A percentile compares a stretch with the other conserved stretches of the same genome.
Evolutionary conservation across 2,888 invertebrate genomes (phyloP).

Genomic region (Germaria angustata): DNA sequence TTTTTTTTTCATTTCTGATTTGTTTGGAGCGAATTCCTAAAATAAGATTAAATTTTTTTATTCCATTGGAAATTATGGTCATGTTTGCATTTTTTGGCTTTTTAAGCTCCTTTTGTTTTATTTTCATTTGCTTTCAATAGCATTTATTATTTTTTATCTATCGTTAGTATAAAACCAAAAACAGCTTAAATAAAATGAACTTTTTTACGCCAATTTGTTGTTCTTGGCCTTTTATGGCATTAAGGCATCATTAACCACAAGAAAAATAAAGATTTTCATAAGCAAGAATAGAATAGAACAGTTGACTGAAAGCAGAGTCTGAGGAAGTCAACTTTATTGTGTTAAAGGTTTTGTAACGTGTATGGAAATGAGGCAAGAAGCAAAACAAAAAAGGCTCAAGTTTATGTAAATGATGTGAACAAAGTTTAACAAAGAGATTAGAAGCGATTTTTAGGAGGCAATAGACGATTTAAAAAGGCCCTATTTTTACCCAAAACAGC

Average conservation of each 20-base stretch:
- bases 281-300: neutral
- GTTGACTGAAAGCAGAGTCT: conserved; percentile 2
- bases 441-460: neutral
- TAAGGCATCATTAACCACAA: conserved; percentile 62
- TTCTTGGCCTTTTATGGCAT: conserved; percentile 65
- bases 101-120: neutral
- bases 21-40: neutral
- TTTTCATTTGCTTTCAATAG: neutral
- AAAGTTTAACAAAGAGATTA: neutral
- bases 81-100: neutral
- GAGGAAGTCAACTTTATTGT: conserved; percentile 32
- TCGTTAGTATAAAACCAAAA: neutral
- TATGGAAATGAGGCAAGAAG: neutral
- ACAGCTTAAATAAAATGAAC: conserved; percentile 21
- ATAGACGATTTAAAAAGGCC: neutral
- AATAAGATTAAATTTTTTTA: neutral
- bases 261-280: conserved; percentile 10
- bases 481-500: no score
- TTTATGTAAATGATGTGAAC: conserved; percentile 50
- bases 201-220: conserved; percentile 61
- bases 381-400: neutral
- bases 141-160: neutral
- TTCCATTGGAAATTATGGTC: neutral
- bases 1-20: neutral
- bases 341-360: conserved; percentile 24